Evolutionary conservation across 1,140 invertebrate species (phyloP).

Genomic region (Drosophila subobscura): DNA sequence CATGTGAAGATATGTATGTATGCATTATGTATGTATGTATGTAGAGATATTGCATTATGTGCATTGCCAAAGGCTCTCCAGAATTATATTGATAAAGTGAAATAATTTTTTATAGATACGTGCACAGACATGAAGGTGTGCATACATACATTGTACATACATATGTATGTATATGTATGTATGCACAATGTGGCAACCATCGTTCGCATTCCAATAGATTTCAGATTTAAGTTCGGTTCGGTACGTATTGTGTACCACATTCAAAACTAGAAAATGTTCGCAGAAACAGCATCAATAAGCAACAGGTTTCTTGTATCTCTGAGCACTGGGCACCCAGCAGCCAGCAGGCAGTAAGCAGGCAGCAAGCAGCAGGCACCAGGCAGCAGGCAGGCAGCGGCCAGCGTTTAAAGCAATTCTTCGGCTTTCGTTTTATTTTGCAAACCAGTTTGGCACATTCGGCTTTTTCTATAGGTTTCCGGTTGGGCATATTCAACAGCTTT

Average conservation of each 20-base stretch:
- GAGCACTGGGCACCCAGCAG: slow-evolving; percentile 38
- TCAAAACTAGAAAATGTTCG: slow-evolving; percentile 59
- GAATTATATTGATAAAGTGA: too few relatives aligned
- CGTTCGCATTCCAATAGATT: slow-evolving; percentile 59
- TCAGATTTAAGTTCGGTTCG: slow-evolving; percentile 57
- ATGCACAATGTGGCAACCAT: slow-evolving; percentile 44
- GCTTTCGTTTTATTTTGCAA: slow-evolving; percentile 59
- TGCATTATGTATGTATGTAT: too few relatives aligned
- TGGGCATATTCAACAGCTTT: slow-evolving; percentile 49
- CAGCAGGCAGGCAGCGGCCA: too few relatives aligned
- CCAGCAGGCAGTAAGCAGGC: slow-evolving; percentile 21
- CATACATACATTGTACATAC: background rate
- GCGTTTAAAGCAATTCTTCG: slow-evolving; percentile 41
- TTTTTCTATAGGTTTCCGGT: slow-evolving; percentile 60
- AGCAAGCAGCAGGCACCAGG: slow-evolving; percentile 30
- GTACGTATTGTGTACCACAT: slow-evolving; percentile 64
- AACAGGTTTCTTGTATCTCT: slow-evolving; percentile 58
- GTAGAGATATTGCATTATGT: too few relatives aligned
- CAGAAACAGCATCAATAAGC: slow-evolving; percentile 64
- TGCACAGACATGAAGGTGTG: too few relatives aligned
- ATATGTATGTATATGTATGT: background rate
- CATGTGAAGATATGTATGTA: too few relatives aligned
- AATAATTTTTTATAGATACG: too few relatives aligned
- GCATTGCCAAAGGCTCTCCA: too few relatives aligned
- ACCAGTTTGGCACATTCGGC: slow-evolving; percentile 61